phyloP scores from a whole-genome alignment of 1,140 invertebrate species.

The Ectropis grisescens region DNA sequence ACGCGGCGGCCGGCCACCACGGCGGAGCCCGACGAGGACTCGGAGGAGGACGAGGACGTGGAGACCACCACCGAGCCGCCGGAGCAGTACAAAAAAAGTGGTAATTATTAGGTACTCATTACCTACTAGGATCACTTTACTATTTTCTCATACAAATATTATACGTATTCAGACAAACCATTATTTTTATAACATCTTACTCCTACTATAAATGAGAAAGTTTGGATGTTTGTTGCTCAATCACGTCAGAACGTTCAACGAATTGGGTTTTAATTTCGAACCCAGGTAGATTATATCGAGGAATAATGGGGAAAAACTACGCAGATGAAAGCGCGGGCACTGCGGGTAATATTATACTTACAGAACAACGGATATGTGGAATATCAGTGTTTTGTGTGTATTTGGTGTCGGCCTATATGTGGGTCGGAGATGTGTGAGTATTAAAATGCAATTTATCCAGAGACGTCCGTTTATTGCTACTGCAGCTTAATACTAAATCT shows the following conservation, averaged over 20 bases:
- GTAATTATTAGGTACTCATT: slow-evolving; percentile 69
- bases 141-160: not conserved
- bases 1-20: slow-evolving; percentile 41
- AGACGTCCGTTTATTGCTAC: too few relatives aligned
- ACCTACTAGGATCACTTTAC: slow-evolving; percentile 28
- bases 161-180: not conserved
- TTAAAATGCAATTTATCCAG: too few relatives aligned
- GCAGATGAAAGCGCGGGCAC: too few relatives aligned
- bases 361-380: too few relatives aligned
- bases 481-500: too few relatives aligned
- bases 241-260: too few relatives aligned
- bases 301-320: not conserved
- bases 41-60: slow-evolving; percentile 45
- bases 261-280: not conserved
- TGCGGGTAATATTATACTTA: too few relatives aligned
- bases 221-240: not conserved
- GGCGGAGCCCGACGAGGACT: slow-evolving; percentile 35
- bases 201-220: too few relatives aligned
- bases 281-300: not conserved
- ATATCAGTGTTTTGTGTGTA: too few relatives aligned
- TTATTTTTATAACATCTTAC: too few relatives aligned
- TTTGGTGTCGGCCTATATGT: too few relatives aligned
- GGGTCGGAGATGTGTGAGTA: too few relatives aligned
- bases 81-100: slow-evolving; percentile 67
- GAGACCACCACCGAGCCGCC: slow-evolving; percentile 45